Conservation (phyloP, 2,797 vertebrate genomes). For the Ceryle rudis region DNA sequence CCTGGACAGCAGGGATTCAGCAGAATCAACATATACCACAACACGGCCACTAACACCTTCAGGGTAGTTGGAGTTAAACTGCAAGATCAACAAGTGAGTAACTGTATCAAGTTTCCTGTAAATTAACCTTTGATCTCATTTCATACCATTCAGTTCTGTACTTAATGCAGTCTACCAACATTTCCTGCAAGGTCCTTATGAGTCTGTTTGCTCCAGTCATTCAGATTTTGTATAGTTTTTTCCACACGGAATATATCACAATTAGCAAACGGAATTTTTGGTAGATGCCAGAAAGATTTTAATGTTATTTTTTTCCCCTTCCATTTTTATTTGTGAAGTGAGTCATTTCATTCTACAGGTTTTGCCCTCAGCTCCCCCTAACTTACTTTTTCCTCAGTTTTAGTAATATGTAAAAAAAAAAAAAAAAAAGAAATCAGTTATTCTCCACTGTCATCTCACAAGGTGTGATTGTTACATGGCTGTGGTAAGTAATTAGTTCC, state of each 20-base stretch:
- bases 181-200: background rate
- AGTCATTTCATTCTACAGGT: background rate
- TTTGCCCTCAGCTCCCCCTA: background rate
- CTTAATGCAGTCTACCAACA: background rate
- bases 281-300: background rate
- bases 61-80: conserved; percentile 98
- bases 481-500: background rate
- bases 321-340: background rate
- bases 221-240: background rate
- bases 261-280: background rate
- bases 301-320: background rate
- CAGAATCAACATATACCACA: conserved; percentile 99
- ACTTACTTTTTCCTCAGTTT: background rate
- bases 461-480: background rate
- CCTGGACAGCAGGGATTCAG: conserved; percentile 98
- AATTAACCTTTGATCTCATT: conserved; percentile 42
- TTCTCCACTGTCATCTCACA: background rate
- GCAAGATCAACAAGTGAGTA: conserved; percentile 96
- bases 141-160: background rate
- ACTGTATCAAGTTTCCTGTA: conserved; percentile 19
- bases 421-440: background rate
- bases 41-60: conserved; percentile 89
- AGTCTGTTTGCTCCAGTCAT: background rate
- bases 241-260: background rate
- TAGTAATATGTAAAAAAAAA: background rate